phyloP scores from a whole-genome alignment of 2,113 vertebrate genomes.

The Poicephalus meyeri region DNA sequence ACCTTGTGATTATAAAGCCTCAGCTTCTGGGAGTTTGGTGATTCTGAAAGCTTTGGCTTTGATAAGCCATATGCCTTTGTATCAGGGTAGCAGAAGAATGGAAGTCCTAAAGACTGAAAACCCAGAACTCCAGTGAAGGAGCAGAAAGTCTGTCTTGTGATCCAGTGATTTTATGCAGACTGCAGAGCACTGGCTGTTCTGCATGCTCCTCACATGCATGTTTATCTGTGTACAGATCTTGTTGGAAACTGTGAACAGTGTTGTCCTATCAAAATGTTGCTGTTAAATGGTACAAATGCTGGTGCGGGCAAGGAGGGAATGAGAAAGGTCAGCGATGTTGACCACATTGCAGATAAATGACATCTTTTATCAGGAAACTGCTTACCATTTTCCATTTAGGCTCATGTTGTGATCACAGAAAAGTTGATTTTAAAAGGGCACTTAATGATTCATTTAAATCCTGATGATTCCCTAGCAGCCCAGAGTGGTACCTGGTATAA shows the following conservation, averaged over 20 bases:
- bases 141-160: not conserved
- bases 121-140: not conserved
- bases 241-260: not conserved
- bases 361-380: not conserved
- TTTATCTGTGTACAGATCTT: not conserved
- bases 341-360: not conserved
- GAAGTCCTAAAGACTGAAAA: not conserved
- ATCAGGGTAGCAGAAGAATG: not conserved
- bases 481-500: not conserved
- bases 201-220: not conserved
- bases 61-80: not conserved
- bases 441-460: not conserved
- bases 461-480: not conserved
- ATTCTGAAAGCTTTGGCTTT: not conserved
- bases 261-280: not conserved
- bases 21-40: not conserved
- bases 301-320: not conserved
- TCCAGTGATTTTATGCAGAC: not conserved
- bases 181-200: not conserved
- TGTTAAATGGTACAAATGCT: not conserved
- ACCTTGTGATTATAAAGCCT: not conserved
- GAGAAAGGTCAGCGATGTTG: not conserved
- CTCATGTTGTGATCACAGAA: not conserved
- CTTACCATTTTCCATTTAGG: not conserved
- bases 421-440: constrained; percentile 1